These are phyloP conservation scores for Mesopsocus fuscifrons DNA, from an alignment of 2,888 invertebrate species.

Conservation along the genomic window DNA sequence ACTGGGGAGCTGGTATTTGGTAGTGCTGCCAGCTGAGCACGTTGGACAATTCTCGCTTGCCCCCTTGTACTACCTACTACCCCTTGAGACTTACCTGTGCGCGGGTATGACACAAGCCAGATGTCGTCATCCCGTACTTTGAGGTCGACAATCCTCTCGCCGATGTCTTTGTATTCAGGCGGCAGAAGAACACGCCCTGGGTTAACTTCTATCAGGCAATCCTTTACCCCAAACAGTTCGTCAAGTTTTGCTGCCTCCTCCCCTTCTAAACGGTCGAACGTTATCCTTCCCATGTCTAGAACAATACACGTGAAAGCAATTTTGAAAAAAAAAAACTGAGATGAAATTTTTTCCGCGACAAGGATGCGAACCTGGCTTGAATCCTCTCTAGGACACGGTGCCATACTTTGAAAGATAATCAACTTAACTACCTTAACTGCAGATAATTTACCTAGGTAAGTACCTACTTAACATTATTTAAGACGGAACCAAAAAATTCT, in stretches of 20 bases:
- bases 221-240: conserved; percentile 43
- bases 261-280: conserved; percentile 39
- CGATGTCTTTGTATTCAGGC: conserved; percentile 43
- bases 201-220: conserved; percentile 50
- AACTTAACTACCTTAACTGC: too few relatives aligned
- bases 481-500: too few relatives aligned
- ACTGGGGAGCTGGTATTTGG: too few relatives aligned
- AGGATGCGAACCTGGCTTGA: too few relatives aligned
- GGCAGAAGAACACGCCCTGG: conserved; percentile 53
- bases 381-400: too few relatives aligned
- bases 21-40: too few relatives aligned
- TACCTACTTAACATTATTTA: too few relatives aligned
- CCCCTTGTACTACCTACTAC: too few relatives aligned
- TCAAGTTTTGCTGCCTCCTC: conserved; percentile 39
- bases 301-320: not conserved
- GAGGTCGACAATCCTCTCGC: conserved; percentile 48
- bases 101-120: conserved; percentile 74
- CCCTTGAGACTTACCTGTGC: conserved; percentile 69
- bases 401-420: too few relatives aligned
- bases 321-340: not conserved
- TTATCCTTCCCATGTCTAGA: conserved; percentile 22
- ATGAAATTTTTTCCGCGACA: too few relatives aligned
- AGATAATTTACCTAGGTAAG: too few relatives aligned
- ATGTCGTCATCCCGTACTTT: conserved; percentile 56
- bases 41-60: too few relatives aligned